Evolutionary conservation across 2,888 invertebrate species (phyloP), one percentile per base, ranked within the genome.

Genomic region (Drosophila heteroneura): DNA sequence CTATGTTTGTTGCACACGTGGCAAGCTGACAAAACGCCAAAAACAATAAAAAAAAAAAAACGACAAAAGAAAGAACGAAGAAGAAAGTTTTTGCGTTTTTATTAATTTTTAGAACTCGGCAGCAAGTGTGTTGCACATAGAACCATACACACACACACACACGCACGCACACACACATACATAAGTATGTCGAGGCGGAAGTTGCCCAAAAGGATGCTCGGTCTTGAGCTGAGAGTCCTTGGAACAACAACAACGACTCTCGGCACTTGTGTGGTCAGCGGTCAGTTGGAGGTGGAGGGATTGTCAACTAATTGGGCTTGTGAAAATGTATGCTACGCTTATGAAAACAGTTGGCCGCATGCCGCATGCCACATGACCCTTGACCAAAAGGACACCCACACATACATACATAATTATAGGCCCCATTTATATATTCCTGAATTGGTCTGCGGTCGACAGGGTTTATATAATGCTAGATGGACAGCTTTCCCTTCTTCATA

Each of bases 301-400:
- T 71, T 80, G 70, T 70, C 85, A 83, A 85, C 85, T 85, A 85
- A 85, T 85, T 85, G 85, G 85, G 90, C 85, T 85, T 85, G 90
- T 88, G 85, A 85, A 85, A 90, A 88, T 85, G 85, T 85, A 89
- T 87, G 88, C 79, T 78, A 88, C 85, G 85, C 90, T 85, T 85
- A 87, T 82, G 90, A 85, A 85, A 87, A 84, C 85, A 89, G 80
- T 89, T 89, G 87, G 74, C 81, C 77, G 71, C 65, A 89, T 81
- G 79, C 84, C 77, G 70, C 63, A 89, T 83, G 76, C 84, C 89
- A 74, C 87, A 89, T 75, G 90, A 89, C 85, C 90, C 85, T 86
- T 90, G 85, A 75, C 90, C 75, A 85, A 82, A 90, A 81, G 75
- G 85, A 83, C 70, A 81, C 30, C 51, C 56, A 65, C 32, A 54